Conservation (phyloP, 92 coral and sea anemone genomes). For the Zoanthus sociatus region DNA sequence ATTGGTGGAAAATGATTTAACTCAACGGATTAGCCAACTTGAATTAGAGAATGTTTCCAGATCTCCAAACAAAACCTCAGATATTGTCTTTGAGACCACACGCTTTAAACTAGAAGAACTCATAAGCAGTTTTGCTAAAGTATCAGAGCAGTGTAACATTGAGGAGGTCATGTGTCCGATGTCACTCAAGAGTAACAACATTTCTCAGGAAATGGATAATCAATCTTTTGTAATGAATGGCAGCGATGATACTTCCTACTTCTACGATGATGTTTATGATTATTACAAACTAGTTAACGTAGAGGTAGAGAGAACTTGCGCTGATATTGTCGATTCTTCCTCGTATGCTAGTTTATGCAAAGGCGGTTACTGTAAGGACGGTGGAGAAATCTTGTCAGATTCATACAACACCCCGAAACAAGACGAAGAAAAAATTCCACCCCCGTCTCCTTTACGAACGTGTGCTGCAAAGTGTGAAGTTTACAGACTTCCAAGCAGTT, state of each 20-base stretch:
- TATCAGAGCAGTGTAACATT: slow-evolving; percentile 13
- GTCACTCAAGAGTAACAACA: background rate
- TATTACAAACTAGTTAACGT: slow-evolving; percentile 12
- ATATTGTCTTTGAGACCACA: slow-evolving; percentile 10
- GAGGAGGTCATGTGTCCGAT: background rate
- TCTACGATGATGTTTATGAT: slow-evolving; percentile 1
- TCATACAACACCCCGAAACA: background rate
- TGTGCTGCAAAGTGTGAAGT: slow-evolving; percentile 34
- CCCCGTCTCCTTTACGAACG: slow-evolving; percentile 14
- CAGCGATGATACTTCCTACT: background rate
- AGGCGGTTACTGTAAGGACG: background rate
- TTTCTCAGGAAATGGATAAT: background rate
- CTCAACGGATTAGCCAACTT: slow-evolving; percentile 53
- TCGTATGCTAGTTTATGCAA: background rate
- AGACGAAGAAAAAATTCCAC: background rate
- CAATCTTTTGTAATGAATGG: background rate
- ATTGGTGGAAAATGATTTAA: slow-evolving; percentile 53
- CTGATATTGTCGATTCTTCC: background rate
- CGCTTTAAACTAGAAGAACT: background rate
- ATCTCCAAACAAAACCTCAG: background rate
- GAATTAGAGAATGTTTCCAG: slow-evolving; percentile 32
- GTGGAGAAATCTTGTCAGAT: background rate
- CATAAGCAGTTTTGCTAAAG: background rate
- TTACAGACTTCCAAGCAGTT: slow-evolving; percentile 18
- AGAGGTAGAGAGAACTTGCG: background rate